Percentiles rank a stretch among this genome's conserved stretches.
These are phyloP conservation scores for Urocynchramus pylzowi DNA, from an alignment of 2,113 vertebrate species.

Conservation along the genomic window DNA sequence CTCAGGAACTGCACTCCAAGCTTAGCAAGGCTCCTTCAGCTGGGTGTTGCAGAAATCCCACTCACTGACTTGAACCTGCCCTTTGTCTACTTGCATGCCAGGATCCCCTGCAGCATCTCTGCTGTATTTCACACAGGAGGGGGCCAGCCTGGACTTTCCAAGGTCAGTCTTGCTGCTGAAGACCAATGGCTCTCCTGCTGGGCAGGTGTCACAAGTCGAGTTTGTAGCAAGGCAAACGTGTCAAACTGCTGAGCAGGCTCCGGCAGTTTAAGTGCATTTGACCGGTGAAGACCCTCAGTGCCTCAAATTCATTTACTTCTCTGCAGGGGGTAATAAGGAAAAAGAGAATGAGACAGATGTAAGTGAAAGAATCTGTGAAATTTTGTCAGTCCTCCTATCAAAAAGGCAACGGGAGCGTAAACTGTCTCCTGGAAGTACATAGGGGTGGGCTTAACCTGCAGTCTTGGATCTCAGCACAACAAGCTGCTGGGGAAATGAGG, in stretches of 20 bases:
- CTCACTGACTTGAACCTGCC: neutral
- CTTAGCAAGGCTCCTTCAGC: neutral
- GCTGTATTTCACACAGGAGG: neutral
- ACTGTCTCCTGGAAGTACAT: neutral
- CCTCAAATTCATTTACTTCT: conserved; percentile 31
- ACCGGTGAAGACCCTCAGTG: neutral
- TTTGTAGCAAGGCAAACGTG: neutral
- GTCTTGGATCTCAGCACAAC: neutral
- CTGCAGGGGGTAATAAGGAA: neutral
- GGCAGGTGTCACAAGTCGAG: conserved; percentile 4
- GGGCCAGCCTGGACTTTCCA: neutral
- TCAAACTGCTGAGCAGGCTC: neutral
- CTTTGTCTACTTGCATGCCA: neutral
- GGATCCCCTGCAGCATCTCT: neutral
- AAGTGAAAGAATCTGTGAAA: conserved; percentile 41
- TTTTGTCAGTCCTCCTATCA: neutral
- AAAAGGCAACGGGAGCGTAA: neutral
- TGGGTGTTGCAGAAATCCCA: neutral
- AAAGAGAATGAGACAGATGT: neutral
- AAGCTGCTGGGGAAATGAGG: neutral
- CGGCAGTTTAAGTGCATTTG: neutral
- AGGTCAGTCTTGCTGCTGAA: conserved; percentile 21
- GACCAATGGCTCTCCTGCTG: conserved; percentile 1
- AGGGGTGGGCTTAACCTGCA: neutral
- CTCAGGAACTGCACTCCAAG: neutral